Conservation (phyloP, 1,140 invertebrate species). For the Zaprionus inermis region DNA sequence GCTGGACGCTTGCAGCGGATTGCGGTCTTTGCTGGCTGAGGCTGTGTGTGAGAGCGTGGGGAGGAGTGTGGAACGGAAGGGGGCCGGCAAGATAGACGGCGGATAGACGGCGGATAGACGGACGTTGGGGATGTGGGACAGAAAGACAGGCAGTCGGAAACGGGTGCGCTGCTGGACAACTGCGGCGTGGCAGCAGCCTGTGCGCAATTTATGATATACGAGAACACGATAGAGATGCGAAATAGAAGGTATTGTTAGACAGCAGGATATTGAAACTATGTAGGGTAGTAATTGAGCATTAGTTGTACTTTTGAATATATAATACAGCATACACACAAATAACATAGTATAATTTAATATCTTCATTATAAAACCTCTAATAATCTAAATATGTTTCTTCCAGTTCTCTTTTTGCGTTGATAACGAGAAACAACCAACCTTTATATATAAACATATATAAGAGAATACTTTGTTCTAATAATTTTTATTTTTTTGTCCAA, state of each 20-base stretch:
- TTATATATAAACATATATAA: too few species aligned
- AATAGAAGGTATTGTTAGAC: background rate
- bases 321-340: too few species aligned
- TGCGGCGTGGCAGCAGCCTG: conserved; percentile 47
- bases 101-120: background rate
- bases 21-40: conserved; percentile 25
- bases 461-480: too few species aligned
- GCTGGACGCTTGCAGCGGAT: conserved; percentile 52
- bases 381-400: too few species aligned
- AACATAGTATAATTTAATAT: too few species aligned
- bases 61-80: background rate
- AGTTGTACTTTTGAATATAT: too few species aligned
- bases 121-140: background rate
- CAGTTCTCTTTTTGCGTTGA: too few species aligned
- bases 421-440: too few species aligned
- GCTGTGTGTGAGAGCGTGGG: background rate
- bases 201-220: conserved; percentile 50
- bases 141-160: conserved; percentile 11
- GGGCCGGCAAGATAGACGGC: conserved; percentile 3
- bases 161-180: conserved; percentile 36
- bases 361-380: too few species aligned
- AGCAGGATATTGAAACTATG: background rate
- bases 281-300: too few species aligned
- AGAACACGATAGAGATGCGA: conserved; percentile 31
- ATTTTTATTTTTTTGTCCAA: too few species aligned